Percentiles rank a stretch among this genome's conserved stretches.
phyloP scores from a whole-genome alignment of 2,797 vertebrate species.

The Lycodopsis pacificus region DNA sequence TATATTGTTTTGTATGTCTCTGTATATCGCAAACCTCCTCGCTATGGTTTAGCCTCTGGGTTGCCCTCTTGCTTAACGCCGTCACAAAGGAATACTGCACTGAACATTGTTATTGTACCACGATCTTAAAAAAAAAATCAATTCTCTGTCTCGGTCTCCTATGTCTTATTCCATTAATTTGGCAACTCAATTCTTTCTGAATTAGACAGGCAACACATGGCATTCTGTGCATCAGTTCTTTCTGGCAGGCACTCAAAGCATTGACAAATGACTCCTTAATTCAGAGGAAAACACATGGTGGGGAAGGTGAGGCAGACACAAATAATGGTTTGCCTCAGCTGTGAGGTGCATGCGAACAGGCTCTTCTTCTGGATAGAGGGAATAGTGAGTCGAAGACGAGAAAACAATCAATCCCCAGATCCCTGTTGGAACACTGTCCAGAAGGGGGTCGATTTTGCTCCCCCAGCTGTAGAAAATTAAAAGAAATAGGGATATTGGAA shows the following conservation, averaged over 20 bases:
- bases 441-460: constrained; percentile 10
- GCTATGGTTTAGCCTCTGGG: constrained; percentile 1
- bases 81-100: constrained; percentile 24
- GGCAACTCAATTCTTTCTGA: constrained; percentile 62
- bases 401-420: constrained; percentile 54
- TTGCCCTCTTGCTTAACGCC: constrained; percentile 33
- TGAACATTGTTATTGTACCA: constrained; percentile 2
- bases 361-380: constrained; percentile 53
- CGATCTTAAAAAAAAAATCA: constrained; percentile 11
- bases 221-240: constrained; percentile 63
- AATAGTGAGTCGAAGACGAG: constrained; percentile 44
- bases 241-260: constrained; percentile 68
- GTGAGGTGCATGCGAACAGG: constrained; percentile 68
- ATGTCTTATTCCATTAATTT: constrained; percentile 57
- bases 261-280: constrained; percentile 82
- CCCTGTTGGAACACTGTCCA: constrained; percentile 43
- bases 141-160: constrained; percentile 1
- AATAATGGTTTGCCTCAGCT: constrained; percentile 67
- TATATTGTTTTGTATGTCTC: neutral
- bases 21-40: neutral
- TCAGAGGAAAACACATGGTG: constrained; percentile 67
- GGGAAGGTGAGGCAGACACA: constrained; percentile 67
- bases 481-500: constrained; percentile 5
- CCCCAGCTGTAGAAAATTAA: neutral
- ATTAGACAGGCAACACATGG: constrained; percentile 66